Base-by-base conservation (phyloP, 2,888 invertebrate genomes). In the Coremacera marginata region DNA sequence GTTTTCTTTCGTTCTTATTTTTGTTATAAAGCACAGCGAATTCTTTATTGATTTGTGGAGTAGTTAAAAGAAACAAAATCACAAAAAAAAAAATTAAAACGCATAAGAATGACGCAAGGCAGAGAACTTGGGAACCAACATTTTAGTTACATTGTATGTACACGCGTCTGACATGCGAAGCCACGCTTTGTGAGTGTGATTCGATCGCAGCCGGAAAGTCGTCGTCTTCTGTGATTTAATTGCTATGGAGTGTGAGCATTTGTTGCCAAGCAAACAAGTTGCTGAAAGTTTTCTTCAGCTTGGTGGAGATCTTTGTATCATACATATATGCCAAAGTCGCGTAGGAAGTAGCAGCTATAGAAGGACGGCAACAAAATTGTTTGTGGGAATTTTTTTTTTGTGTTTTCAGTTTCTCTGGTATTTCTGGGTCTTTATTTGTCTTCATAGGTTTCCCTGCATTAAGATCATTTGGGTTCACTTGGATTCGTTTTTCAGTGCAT, bases 91-190 rank as follows among this genome's bases (percentile, higher is more conserved):
- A 57, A 27, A n/a, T n/a, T n/a, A 1, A 70, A 57, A 60, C 16
- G 5, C 27, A 22, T 16, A 19, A 57, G 37, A 55, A 70, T 16
- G 55, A 52, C 3, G 34, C 3, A 31, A 31, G 5, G 19, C 11
- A 51, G 16, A 25, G 31, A 70, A 37, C 70, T 2, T 67, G 74
- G 55, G 74, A 65, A 74, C 34, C 74, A 19, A 72, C 31, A 65
- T 55, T 55, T 25, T 4, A 11, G 44, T 5, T 31, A 31, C 31
- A n/a, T n/a, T n/a, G 11, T 25, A 31, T 27, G 11, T 62, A 62
- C 74, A 74, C 74, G 74, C 74, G 74, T 74, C 74, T 34, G 74
- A 67, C 65, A 55, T 74, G 65, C 65, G 74, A 67, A 67, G 67
- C 74, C 65, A 73, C 67, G 34, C 57, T 71, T 52, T 65, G 3